Evolutionary conservation across 2,113 vertebrate genomes (phyloP).

Genomic region (Coracopsis vasa): DNA sequence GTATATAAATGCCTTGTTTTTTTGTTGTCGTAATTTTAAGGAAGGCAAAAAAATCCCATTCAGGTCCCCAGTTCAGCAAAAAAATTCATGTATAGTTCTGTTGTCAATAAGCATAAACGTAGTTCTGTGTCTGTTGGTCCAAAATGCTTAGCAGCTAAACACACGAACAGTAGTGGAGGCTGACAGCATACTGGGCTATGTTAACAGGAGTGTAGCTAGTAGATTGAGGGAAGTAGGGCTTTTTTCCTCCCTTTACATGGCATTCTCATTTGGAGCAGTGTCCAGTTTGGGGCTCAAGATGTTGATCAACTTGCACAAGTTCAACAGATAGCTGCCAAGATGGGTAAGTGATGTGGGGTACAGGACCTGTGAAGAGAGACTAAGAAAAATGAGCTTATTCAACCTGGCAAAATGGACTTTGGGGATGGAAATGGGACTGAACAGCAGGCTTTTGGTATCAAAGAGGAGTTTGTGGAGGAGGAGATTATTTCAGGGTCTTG

Average conservation of each 20-base stretch:
- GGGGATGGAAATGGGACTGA: not conserved
- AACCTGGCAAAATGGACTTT: not conserved
- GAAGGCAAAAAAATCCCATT: not conserved
- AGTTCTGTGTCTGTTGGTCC: not conserved
- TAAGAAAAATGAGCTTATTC: not conserved
- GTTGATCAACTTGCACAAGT: not conserved
- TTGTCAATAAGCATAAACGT: not conserved
- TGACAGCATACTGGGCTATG: fast-evolving
- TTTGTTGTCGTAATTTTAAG: not conserved
- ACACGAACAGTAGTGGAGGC: fast-evolving
- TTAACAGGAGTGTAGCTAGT: fast-evolving
- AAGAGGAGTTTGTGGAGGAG: not conserved
- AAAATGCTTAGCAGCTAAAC: not conserved
- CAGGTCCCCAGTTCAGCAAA: not conserved
- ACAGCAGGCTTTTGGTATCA: not conserved
- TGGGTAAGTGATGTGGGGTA: fast-evolving
- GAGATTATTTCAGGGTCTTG: not conserved
- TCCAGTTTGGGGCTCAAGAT: not conserved
- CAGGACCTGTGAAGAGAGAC: not conserved
- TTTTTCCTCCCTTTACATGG: not conserved
- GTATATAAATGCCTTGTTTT: not conserved
- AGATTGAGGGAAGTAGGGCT: not conserved
- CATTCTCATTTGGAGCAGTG: not conserved
- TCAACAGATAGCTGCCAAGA: not conserved
- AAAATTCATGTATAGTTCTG: not conserved